phyloP scores from a whole-genome alignment of 2,113 vertebrate species.

The Hoplias malabaricus region DNA sequence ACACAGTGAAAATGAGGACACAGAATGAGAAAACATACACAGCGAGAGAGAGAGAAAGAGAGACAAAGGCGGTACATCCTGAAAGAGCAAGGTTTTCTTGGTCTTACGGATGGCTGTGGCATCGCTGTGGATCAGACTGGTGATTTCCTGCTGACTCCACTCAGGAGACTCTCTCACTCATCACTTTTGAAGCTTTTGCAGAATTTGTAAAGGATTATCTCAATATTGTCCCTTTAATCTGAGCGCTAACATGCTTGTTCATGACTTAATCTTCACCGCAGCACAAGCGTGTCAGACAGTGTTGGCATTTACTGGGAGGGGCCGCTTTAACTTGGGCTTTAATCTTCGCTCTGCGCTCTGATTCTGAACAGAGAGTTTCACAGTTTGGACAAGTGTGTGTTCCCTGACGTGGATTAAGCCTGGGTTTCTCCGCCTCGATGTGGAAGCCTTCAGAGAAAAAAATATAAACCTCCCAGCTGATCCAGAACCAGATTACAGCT shows the following conservation, averaged over 20 bases:
- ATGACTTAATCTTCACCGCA: background rate
- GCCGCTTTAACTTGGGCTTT: background rate
- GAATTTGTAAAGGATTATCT: background rate
- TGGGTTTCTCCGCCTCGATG: background rate
- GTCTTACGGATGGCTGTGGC: too few relatives aligned
- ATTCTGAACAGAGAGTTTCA: background rate
- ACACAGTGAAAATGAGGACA: too few relatives aligned
- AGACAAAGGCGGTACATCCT: too few relatives aligned
- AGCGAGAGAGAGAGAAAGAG: too few relatives aligned
- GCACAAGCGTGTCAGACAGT: background rate
- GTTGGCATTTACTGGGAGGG: background rate
- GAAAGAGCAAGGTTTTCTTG: background rate
- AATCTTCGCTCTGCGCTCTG: background rate
- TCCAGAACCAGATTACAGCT: background rate
- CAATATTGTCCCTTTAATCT: background rate
- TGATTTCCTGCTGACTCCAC: too few relatives aligned
- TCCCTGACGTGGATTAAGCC: background rate
- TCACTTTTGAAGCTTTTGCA: background rate
- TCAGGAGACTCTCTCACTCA: too few relatives aligned
- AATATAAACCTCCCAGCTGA: too few relatives aligned
- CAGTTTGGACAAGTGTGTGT: background rate
- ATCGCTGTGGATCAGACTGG: too few relatives aligned
- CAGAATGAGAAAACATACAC: too few relatives aligned
- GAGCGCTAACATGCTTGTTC: background rate
- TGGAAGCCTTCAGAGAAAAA: background rate